Evolutionary conservation across 2,888 invertebrate genomes (phyloP).

Genomic region (Ctenicera cuprea): DNA sequence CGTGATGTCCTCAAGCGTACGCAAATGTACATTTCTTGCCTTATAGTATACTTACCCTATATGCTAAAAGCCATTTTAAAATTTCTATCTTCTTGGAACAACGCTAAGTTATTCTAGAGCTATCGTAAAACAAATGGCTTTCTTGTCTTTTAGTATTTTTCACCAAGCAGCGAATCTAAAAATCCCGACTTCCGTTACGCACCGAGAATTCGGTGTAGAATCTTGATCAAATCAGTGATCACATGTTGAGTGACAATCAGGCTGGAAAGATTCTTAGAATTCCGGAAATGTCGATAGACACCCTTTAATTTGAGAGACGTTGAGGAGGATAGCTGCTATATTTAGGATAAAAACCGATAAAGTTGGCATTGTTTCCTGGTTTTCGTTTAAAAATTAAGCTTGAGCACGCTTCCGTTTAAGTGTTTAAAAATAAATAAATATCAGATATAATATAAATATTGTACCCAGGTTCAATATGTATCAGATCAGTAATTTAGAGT

Average conservation of each 20-base stretch:
- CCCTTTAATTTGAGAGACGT: conserved; percentile 11
- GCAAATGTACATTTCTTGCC: neutral
- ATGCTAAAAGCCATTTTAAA: neutral
- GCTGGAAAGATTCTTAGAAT: conserved; percentile 16
- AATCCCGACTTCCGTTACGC: neutral
- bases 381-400: too few species aligned
- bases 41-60: neutral
- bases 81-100: neutral
- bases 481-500: neutral
- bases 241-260: conserved; percentile 20
- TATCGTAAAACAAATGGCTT: neutral
- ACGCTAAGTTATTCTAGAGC: neutral
- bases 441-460: too few species aligned
- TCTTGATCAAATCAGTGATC: conserved; percentile 16
- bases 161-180: neutral
- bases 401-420: too few species aligned
- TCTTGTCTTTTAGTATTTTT: neutral
- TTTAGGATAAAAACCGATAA: conserved; percentile 7
- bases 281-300: conserved; percentile 6
- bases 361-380: neutral
- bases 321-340: conserved; percentile 1
- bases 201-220: neutral
- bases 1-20: neutral
- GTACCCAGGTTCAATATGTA: too few species aligned
- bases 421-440: too few species aligned